Percentiles rank a stretch among this genome's conserved stretches.
Evolutionary conservation across 2,797 vertebrate genomes (phyloP).

Genomic region (Stomatorhinus walkeri): DNA sequence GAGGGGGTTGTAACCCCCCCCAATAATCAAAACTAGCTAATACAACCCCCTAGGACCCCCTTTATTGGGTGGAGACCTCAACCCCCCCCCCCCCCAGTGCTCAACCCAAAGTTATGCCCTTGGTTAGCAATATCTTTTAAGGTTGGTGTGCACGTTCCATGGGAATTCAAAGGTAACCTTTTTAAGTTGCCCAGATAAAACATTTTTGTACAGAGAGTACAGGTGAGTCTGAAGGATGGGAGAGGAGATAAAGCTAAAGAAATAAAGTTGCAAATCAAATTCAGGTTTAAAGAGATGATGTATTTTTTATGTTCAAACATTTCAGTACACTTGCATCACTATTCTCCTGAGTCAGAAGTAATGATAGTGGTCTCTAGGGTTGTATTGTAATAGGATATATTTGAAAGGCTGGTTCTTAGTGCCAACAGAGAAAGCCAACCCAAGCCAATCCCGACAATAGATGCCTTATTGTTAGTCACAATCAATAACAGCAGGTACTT

Average conservation of each 20-base stretch:
- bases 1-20: neutral
- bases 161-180: neutral
- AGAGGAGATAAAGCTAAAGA: too few relatives aligned
- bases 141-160: neutral
- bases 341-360: neutral
- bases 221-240: neutral
- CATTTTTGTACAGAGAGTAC: neutral
- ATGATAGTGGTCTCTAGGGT: neutral
- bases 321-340: neutral
- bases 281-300: neutral
- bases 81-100: neutral
- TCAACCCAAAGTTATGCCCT: neutral
- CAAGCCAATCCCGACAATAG: neutral
- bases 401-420: neutral
- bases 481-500: constrained; percentile 3
- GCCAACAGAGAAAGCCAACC: neutral
- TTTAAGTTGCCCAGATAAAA: neutral
- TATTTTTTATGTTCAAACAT: neutral
- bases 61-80: neutral
- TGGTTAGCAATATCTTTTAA: neutral
- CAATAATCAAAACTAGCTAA: neutral
- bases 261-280: neutral
- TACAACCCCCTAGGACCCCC: neutral
- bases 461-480: neutral
- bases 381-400: neutral